Conservation (phyloP, 2,113 vertebrate genomes). For the Sebastes schlegelii region DNA sequence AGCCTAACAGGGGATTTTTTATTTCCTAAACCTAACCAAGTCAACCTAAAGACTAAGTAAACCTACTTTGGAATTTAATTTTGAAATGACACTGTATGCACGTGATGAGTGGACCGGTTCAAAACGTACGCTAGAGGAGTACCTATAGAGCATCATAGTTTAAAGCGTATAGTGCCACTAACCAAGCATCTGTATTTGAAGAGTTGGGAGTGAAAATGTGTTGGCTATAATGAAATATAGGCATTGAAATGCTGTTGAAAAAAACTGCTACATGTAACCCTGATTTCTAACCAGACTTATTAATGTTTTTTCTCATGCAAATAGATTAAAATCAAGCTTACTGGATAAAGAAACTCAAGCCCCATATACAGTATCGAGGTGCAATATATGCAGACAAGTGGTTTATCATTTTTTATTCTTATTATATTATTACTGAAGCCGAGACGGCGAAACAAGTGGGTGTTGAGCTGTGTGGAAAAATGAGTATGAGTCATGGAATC, state of each 20-base stretch:
- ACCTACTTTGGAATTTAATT: background rate
- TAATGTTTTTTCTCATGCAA: background rate
- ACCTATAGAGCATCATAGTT: background rate
- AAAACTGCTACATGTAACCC: background rate
- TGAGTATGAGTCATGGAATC: slow-evolving; percentile 26
- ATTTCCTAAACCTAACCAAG: too few relatives aligned
- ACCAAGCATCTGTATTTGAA: background rate
- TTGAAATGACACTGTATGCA: background rate
- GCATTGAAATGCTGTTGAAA: background rate
- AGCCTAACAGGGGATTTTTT: too few relatives aligned
- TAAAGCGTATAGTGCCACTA: background rate
- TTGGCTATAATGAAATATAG: background rate
- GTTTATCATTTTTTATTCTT: background rate
- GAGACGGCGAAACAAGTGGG: slow-evolving; percentile 29
- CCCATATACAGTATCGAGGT: background rate
- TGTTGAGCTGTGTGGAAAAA: slow-evolving; percentile 22
- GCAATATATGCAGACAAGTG: background rate
- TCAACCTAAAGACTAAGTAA: background rate
- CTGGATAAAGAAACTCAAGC: background rate
- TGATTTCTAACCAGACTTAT: background rate
- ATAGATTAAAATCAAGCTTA: background rate
- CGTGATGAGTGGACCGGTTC: background rate
- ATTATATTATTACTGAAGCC: slow-evolving; percentile 15
- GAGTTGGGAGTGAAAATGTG: background rate
- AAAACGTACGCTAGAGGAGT: background rate